These are phyloP conservation scores for Liasis olivaceus DNA, from an alignment of 2,797 vertebrate genomes.

Conservation along the genomic window DNA sequence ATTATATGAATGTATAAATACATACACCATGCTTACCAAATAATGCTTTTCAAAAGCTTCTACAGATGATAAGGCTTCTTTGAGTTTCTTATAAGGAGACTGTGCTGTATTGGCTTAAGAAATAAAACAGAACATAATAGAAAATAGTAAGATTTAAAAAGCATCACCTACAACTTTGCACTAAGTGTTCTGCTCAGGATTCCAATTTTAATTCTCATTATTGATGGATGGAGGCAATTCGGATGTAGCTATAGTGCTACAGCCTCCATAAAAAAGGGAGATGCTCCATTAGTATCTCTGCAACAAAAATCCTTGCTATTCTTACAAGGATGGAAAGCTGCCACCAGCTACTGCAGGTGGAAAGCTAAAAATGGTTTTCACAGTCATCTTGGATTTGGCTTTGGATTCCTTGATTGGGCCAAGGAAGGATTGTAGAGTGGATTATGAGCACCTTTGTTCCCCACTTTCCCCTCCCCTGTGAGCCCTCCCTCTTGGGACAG, in stretches of 20 bases:
- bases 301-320: not conserved
- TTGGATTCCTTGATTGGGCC: not conserved
- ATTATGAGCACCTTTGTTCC: not conserved
- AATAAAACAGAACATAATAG: constrained; percentile 36
- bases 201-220: not conserved
- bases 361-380: not conserved
- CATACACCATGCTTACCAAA: constrained; percentile 81
- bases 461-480: not conserved
- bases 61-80: constrained; percentile 95
- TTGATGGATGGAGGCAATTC: not conserved
- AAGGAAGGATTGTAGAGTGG: not conserved
- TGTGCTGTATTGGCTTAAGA: constrained; percentile 87
- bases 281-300: not conserved
- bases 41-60: constrained; percentile 98
- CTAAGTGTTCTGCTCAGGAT: not conserved
- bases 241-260: not conserved
- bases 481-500: not conserved
- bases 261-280: not conserved
- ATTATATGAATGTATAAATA: not conserved
- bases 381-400: not conserved
- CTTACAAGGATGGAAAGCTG: not conserved
- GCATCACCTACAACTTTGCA: not conserved
- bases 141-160: not conserved
- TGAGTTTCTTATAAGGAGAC: constrained; percentile 97
- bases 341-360: not conserved